phyloP scores from a whole-genome alignment of 2,888 invertebrate species.

The Pocota personata region DNA sequence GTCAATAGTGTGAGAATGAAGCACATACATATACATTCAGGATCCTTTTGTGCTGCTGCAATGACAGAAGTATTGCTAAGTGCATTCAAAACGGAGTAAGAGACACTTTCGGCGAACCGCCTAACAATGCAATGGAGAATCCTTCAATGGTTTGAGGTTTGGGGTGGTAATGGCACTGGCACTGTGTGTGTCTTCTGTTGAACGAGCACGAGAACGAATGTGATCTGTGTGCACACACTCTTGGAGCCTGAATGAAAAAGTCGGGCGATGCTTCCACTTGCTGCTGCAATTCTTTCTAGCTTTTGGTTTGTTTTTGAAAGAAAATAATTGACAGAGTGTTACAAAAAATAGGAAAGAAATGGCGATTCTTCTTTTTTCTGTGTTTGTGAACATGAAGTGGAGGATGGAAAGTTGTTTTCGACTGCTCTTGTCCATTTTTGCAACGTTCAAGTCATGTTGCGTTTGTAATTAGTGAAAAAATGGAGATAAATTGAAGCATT shows the following conservation, averaged over 20 bases:
- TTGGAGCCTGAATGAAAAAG: conserved; percentile 2
- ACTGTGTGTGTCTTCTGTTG: conserved; percentile 1
- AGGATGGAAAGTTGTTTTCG: conserved; percentile 9
- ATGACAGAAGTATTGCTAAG: conserved; percentile 64
- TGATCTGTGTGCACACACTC: conserved; percentile 34
- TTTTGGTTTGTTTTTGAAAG: not conserved
- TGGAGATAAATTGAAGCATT: not conserved
- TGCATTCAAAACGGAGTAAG: conserved; percentile 67
- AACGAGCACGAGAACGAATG: not conserved
- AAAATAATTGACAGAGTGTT: conserved; percentile 20
- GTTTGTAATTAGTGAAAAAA: conserved; percentile 26
- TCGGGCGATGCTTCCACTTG: not conserved
- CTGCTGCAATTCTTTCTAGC: conserved; percentile 4
- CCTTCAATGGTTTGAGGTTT: conserved; percentile 38
- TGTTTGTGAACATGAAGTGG: conserved; percentile 15
- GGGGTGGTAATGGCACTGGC: not conserved
- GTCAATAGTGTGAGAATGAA: conserved; percentile 61
- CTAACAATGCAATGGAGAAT: conserved; percentile 67
- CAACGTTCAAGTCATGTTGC: conserved; percentile 13
- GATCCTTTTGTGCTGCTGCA: conserved; percentile 52
- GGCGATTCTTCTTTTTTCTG: not conserved
- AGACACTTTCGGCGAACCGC: conserved; percentile 72
- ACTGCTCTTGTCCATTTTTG: conserved; percentile 12
- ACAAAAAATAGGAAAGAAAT: not conserved
- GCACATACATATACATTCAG: not conserved